These are phyloP conservation scores for Drosophila pachea DNA, from an alignment of 1,140 invertebrate genomes.

Conservation along the genomic window DNA sequence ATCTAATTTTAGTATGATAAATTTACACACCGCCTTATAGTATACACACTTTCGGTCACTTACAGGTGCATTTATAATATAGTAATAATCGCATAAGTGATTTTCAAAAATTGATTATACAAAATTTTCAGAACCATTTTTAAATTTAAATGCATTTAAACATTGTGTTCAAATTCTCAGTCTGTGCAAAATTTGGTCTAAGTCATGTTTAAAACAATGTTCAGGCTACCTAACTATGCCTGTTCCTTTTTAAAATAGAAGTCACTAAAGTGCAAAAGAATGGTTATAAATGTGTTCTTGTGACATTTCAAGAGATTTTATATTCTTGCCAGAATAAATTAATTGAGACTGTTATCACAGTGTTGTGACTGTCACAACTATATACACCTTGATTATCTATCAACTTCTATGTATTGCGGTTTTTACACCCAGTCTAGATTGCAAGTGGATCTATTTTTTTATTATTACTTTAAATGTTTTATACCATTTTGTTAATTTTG, in stretches of 20 bases:
- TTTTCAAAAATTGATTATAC: slow-evolving; percentile 15
- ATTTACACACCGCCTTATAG: slow-evolving; percentile 34
- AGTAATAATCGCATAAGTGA: slow-evolving; percentile 30
- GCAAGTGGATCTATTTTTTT: neutral
- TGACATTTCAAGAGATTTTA: neutral
- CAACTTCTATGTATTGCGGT: neutral
- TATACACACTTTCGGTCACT: slow-evolving; percentile 39
- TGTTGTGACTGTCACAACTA: slow-evolving; percentile 5
- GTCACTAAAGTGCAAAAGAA: neutral
- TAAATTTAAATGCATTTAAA: neutral
- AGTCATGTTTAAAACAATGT: neutral
- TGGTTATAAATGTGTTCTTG: neutral
- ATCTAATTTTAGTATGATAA: neutral
- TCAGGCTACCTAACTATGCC: slow-evolving; percentile 5
- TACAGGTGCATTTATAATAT: slow-evolving; percentile 59
- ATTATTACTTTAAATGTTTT: neutral
- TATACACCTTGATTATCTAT: neutral
- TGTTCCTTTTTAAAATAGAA: slow-evolving; percentile 1
- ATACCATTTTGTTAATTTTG: neutral
- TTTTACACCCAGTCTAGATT: neutral
- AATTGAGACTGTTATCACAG: slow-evolving; percentile 8
- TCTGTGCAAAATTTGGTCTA: neutral
- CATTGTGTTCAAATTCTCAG: neutral
- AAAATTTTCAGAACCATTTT: slow-evolving; percentile 15
- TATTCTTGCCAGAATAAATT: slow-evolving; percentile 14